phyloP scores from a whole-genome alignment of 2,888 invertebrate species.

The Lasioglossum lativentre region DNA sequence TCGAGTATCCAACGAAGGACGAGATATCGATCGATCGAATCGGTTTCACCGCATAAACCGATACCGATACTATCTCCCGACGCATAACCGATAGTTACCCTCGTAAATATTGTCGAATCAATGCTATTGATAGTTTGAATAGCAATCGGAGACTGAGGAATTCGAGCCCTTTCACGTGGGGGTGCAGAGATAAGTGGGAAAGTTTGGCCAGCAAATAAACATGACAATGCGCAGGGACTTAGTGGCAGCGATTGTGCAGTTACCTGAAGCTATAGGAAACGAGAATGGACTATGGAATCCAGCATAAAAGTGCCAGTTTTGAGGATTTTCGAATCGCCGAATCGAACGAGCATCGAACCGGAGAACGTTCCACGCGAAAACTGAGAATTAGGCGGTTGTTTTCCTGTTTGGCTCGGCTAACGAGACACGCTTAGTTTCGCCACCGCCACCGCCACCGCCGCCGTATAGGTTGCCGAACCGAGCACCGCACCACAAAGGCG shows the following conservation, averaged over 20 bases:
- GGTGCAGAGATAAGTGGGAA: neutral
- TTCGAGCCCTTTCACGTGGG: neutral
- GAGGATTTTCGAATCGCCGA: neutral
- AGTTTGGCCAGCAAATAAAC: slow-evolving; percentile 6
- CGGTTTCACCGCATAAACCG: too few species aligned
- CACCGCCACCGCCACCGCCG: too few species aligned
- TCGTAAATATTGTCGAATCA: too few species aligned
- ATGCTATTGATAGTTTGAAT: slow-evolving; percentile 5
- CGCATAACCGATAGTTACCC: neutral
- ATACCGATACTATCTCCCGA: too few species aligned
- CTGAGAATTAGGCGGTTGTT: neutral
- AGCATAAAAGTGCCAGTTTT: neutral
- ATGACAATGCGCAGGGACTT: neutral
- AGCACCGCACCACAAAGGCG: neutral
- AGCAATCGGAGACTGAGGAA: neutral
- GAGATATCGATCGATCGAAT: slow-evolving; percentile 31
- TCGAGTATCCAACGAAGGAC: neutral
- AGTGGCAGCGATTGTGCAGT: neutral
- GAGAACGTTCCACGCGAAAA: neutral
- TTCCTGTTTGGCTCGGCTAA: neutral
- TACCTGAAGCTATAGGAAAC: neutral
- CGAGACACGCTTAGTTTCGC: neutral
- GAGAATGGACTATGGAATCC: neutral
- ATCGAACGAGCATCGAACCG: slow-evolving; percentile 28
- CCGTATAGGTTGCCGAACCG: neutral